A percentile compares a stretch with the other conserved stretches of the same genome.
These are phyloP conservation scores for Formica aserva DNA, from an alignment of 2,888 invertebrate species.

Conservation along the genomic window DNA sequence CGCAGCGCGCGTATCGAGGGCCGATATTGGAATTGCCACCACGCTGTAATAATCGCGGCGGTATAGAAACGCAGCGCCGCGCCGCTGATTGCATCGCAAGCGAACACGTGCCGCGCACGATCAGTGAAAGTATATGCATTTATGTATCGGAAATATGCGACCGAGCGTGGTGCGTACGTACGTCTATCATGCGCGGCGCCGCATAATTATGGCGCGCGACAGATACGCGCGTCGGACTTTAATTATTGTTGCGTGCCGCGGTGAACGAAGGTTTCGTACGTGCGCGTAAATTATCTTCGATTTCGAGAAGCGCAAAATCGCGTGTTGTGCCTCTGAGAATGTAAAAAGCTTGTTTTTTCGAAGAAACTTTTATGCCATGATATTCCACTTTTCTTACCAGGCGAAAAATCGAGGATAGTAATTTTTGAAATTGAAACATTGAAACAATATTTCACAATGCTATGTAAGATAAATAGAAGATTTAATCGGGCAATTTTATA, in stretches of 20 bases:
- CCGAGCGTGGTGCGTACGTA: slow-evolving; percentile 45
- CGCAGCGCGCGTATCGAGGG: slow-evolving; percentile 22
- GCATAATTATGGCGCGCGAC: slow-evolving; percentile 60
- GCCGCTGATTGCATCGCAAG: slow-evolving; percentile 33
- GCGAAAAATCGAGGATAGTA: slow-evolving; percentile 17
- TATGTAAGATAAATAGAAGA: not conserved
- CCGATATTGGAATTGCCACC: slow-evolving; percentile 51
- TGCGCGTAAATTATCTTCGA: slow-evolving; percentile 37
- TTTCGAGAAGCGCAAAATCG: slow-evolving; percentile 54
- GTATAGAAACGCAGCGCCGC: slow-evolving; percentile 8
- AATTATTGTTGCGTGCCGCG: slow-evolving; percentile 69
- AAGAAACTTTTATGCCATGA: slow-evolving; percentile 14
- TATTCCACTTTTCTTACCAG: not conserved
- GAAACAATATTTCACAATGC: slow-evolving; percentile 30
- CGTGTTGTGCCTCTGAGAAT: slow-evolving; percentile 62
- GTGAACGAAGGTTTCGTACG: slow-evolving; percentile 27
- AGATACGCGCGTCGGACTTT: slow-evolving; percentile 59
- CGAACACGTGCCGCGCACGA: slow-evolving; percentile 66
- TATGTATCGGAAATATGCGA: slow-evolving; percentile 52
- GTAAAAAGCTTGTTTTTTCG: slow-evolving; percentile 70
- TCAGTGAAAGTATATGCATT: slow-evolving; percentile 72
- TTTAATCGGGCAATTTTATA: not conserved
- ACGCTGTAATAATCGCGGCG: slow-evolving; percentile 54
- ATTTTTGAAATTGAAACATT: slow-evolving; percentile 49
- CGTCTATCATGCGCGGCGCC: slow-evolving; percentile 61